Conservation (phyloP, 2,888 invertebrate species). For the Acleris emargana region DNA sequence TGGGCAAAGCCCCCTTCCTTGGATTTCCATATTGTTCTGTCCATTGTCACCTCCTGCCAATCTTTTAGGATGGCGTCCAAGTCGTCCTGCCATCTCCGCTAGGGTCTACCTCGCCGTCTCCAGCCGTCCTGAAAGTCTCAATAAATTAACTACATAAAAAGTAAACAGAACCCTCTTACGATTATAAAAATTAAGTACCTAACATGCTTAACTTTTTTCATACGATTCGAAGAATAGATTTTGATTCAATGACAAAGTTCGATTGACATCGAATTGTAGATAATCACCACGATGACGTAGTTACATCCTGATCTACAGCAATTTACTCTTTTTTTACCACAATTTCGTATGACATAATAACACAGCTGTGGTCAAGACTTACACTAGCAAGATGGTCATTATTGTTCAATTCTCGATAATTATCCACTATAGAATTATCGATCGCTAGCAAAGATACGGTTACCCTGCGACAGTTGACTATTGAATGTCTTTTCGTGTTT, state of each 20-base stretch:
- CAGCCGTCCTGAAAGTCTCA: too few species aligned
- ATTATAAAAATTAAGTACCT: not conserved
- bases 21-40: too few species aligned
- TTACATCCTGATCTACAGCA: conserved; percentile 11
- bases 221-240: conserved; percentile 55
- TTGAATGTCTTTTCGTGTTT: too few species aligned
- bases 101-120: too few species aligned
- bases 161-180: not conserved
- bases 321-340: conserved; percentile 26
- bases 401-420: not conserved
- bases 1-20: too few species aligned
- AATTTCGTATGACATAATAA: conserved; percentile 21
- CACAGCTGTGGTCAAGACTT: conserved; percentile 14
- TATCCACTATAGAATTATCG: too few species aligned
- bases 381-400: not conserved
- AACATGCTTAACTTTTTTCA: conserved; percentile 48
- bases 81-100: too few species aligned
- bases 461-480: too few species aligned
- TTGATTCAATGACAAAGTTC: conserved; percentile 75
- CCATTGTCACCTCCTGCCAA: too few species aligned
- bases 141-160: not conserved
- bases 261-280: conserved; percentile 75
- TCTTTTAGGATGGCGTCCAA: too few species aligned
- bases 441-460: too few species aligned
- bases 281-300: conserved; percentile 49